phyloP scores from a whole-genome alignment of 2,113 vertebrate species.

The Chaetura pelagica region DNA sequence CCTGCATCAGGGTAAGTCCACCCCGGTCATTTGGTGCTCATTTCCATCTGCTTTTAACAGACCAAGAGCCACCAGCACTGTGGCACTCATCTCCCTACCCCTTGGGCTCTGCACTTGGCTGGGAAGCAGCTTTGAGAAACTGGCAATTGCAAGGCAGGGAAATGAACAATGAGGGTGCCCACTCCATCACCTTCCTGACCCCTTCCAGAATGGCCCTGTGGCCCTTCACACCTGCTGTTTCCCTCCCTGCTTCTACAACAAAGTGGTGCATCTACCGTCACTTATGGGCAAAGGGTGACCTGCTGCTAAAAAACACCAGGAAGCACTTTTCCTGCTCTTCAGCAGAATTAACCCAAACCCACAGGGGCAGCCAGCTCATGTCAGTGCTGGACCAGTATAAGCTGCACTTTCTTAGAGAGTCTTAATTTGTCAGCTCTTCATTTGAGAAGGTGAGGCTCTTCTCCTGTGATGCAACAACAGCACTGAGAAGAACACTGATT shows the following conservation, averaged over 20 bases:
- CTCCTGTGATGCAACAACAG: background rate
- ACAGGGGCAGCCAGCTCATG: background rate
- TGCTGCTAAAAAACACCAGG: background rate
- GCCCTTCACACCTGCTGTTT: background rate
- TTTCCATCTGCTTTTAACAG: background rate
- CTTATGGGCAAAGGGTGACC: background rate
- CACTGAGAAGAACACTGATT: background rate
- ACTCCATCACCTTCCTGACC: background rate
- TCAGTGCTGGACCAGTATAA: background rate
- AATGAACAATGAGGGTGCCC: rapidly evolving
- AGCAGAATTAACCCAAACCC: background rate
- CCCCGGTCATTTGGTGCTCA: background rate
- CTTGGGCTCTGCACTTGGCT: background rate
- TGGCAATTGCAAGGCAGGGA: background rate
- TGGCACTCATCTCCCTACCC: too few species aligned
- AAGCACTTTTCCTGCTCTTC: background rate
- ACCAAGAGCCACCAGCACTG: background rate
- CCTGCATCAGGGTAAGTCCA: background rate
- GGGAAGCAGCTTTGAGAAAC: background rate
- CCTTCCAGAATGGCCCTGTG: rapidly evolving
- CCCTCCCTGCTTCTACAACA: background rate
- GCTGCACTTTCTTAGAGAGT: background rate
- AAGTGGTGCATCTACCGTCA: background rate
- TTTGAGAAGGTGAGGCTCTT: background rate
- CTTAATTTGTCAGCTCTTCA: background rate